A percentile compares a stretch with the other conserved stretches of the same genome.
phyloP scores from a whole-genome alignment of 2,888 invertebrate species.

The Erebia ligea region DNA sequence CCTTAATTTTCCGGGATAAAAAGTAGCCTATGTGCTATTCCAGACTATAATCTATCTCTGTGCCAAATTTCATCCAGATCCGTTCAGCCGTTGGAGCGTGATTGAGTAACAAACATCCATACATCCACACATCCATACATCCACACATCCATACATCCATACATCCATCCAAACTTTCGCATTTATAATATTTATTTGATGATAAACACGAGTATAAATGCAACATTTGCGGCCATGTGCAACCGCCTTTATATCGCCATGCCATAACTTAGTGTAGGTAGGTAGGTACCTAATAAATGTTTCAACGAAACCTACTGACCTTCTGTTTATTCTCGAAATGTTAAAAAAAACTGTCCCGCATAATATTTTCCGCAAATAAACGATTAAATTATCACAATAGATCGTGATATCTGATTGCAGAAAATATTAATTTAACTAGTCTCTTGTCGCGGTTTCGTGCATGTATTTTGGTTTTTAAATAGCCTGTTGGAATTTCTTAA shows the following conservation, averaged over 20 bases:
- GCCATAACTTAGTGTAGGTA: background rate
- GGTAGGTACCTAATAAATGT: background rate
- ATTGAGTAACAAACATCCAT: no score
- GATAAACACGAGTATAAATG: no score
- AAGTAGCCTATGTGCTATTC: no score
- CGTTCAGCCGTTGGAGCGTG: no score
- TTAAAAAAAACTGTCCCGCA: background rate
- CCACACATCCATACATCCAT: no score
- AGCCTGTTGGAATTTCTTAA: no score
- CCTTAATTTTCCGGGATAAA: no score
- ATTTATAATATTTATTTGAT: no score
- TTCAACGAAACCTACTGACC: conserved; percentile 5
- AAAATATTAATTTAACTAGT: background rate
- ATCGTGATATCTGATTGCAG: background rate
- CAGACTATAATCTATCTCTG: no score
- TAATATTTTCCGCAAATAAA: background rate
- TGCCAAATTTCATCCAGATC: no score
- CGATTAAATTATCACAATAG: background rate
- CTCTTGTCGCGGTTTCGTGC: background rate
- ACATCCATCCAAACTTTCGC: no score
- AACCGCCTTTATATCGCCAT: background rate
- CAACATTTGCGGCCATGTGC: background rate
- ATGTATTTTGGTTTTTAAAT: background rate
- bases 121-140: no score
- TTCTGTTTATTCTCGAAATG: background rate